These are phyloP conservation scores for Brachionus paranguensis DNA, from an alignment of 1,140 invertebrate genomes.

Conservation along the genomic window DNA sequence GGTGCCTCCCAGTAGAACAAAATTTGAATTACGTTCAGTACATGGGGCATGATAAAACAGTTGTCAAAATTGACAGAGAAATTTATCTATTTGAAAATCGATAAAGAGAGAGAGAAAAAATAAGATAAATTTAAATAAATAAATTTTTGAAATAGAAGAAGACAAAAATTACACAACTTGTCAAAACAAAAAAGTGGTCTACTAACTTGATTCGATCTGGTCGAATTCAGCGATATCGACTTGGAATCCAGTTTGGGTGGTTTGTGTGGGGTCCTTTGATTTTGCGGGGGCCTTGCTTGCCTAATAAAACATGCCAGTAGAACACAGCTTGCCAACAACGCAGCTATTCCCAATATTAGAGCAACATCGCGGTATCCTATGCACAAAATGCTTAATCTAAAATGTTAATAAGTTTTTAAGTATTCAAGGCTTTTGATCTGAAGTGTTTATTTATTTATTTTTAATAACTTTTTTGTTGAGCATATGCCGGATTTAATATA, in stretches of 20 bases:
- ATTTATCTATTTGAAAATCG: neutral
- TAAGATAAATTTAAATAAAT: too few species aligned
- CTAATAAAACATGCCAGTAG: neutral
- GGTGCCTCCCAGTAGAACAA: neutral
- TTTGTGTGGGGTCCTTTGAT: neutral
- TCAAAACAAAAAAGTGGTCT: neutral
- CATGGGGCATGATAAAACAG: neutral
- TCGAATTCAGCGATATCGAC: neutral
- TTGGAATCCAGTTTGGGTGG: neutral
- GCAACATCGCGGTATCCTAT: neutral
- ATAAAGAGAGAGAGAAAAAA: neutral
- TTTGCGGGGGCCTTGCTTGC: neutral
- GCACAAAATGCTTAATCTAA: neutral
- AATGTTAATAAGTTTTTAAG: neutral
- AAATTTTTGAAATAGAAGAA: neutral
- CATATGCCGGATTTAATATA: neutral
- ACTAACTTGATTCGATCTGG: neutral
- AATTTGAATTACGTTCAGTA: neutral
- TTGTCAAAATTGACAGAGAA: neutral
- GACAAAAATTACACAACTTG: neutral
- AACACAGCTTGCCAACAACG: neutral
- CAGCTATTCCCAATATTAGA: neutral
- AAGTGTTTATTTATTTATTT: neutral
- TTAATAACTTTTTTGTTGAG: neutral
- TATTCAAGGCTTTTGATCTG: neutral